Evolutionary conservation across 2,888 invertebrate species (phyloP).

Genomic region (Pyrochroa serraticornis): DNA sequence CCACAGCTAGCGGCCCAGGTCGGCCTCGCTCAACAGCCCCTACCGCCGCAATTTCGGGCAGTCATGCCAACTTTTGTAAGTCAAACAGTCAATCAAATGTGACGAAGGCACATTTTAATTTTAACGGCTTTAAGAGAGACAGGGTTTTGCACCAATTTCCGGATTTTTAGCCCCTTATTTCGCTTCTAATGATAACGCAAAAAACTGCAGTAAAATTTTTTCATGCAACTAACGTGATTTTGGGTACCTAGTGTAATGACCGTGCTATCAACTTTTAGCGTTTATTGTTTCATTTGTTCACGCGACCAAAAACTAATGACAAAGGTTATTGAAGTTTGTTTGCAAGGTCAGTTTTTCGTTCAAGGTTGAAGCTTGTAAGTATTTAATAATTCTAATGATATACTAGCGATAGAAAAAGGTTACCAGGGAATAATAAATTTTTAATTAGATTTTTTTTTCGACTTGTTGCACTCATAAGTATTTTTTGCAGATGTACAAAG

Average conservation of each 20-base stretch:
- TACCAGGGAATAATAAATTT: background rate
- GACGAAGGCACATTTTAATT: background rate
- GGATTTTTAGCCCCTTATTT: no score
- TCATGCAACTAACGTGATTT: no score
- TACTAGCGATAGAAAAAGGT: background rate
- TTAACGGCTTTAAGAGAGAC: no score
- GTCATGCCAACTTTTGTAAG: constrained; percentile 81
- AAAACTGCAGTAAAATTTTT: no score
- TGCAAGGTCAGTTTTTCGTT: constrained; percentile 56
- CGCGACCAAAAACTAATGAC: background rate
- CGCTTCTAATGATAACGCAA: no score
- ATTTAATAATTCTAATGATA: background rate
- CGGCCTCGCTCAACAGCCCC: constrained; percentile 62
- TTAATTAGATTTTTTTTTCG: constrained; percentile 17
- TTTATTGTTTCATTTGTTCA: no score
- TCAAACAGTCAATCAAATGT: constrained; percentile 33
- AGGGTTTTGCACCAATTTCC: no score
- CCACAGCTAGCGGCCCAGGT: constrained; percentile 63
- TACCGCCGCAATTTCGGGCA: constrained; percentile 71
- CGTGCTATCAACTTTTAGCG: no score
- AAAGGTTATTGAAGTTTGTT: constrained; percentile 39
- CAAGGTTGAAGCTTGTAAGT: constrained; percentile 24
- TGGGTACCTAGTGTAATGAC: no score
- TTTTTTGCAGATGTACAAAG: constrained; percentile 49
- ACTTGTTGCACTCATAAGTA: constrained; percentile 6